Evolutionary conservation across 2,113 vertebrate genomes (phyloP).

Genomic region (Procavia capensis): DNA sequence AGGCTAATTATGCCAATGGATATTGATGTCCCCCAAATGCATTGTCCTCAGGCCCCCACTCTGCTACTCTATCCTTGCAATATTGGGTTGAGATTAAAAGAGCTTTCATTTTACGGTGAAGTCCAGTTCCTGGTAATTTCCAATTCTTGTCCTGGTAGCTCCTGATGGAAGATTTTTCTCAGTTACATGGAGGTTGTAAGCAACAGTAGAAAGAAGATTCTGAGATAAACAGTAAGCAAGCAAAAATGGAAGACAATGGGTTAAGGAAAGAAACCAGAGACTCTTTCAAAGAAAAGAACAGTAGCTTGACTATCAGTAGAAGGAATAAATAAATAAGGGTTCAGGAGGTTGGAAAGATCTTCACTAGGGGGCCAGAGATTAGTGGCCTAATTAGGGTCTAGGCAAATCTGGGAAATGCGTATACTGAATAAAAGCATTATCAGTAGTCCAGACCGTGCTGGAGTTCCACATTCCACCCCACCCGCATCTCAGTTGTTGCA

Average conservation of each 20-base stretch:
- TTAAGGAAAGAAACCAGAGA: background rate
- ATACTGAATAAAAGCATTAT: background rate
- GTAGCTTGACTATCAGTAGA: background rate
- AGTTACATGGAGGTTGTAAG: background rate
- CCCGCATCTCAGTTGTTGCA: rapidly evolving
- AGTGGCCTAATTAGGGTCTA: background rate
- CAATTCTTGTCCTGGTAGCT: background rate
- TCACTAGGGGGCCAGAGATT: background rate
- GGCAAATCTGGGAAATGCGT: background rate
- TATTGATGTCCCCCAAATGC: no score
- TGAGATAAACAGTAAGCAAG: background rate
- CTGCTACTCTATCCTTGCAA: no score
- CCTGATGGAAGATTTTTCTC: background rate
- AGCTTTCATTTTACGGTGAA: no score
- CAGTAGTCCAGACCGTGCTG: background rate
- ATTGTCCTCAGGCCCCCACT: no score
- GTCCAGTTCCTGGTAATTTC: background rate
- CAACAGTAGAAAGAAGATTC: background rate
- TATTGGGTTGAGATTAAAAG: no score
- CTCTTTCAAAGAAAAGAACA: background rate
- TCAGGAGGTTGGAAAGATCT: background rate
- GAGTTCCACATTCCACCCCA: rapidly evolving
- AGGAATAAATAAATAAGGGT: background rate
- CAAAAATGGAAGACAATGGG: background rate
- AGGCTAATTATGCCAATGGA: no score